These are phyloP conservation scores for Leptodactylus fallax DNA, from an alignment of 2,797 vertebrate species.

Conservation along the genomic window DNA sequence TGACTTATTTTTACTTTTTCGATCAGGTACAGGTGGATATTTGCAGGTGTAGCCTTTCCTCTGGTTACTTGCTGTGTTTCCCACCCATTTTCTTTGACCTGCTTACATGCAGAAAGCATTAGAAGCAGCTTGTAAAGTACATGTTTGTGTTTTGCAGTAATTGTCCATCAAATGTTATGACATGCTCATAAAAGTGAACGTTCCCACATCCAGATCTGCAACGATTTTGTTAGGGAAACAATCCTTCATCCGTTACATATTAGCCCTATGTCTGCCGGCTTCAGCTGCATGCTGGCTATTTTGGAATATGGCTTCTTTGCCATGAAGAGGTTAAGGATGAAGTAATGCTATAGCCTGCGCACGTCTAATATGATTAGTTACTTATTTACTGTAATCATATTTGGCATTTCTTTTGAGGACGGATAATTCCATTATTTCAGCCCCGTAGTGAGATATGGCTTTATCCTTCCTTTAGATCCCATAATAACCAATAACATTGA, in stretches of 20 bases:
- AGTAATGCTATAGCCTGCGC: constrained; percentile 26
- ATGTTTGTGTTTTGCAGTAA: constrained; percentile 58
- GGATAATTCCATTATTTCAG: constrained; percentile 46
- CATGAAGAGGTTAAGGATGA: constrained; percentile 36
- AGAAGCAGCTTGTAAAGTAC: constrained; percentile 42
- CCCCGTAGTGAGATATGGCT: constrained; percentile 19
- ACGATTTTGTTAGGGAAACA: constrained; percentile 56
- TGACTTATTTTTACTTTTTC: too few species aligned
- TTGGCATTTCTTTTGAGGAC: constrained; percentile 44
- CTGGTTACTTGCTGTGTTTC: background rate
- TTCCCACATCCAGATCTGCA: constrained; percentile 53
- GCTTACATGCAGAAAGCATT: background rate
- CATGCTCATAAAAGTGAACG: constrained; percentile 55
- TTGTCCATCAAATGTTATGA: constrained; percentile 63
- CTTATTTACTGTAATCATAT: constrained; percentile 56
- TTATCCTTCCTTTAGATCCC: constrained; percentile 14
- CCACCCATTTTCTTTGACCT: constrained; percentile 37
- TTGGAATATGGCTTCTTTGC: background rate
- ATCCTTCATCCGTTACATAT: constrained; percentile 52
- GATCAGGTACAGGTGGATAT: too few species aligned
- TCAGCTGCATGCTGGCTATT: background rate
- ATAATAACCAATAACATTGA: constrained; percentile 33
- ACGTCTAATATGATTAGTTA: constrained; percentile 38
- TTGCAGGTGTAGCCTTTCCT: too few species aligned
- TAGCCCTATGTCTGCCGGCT: constrained; percentile 8